These are phyloP conservation scores for Brevimyrus niger DNA, from an alignment of 2,113 vertebrate genomes.

Conservation along the genomic window DNA sequence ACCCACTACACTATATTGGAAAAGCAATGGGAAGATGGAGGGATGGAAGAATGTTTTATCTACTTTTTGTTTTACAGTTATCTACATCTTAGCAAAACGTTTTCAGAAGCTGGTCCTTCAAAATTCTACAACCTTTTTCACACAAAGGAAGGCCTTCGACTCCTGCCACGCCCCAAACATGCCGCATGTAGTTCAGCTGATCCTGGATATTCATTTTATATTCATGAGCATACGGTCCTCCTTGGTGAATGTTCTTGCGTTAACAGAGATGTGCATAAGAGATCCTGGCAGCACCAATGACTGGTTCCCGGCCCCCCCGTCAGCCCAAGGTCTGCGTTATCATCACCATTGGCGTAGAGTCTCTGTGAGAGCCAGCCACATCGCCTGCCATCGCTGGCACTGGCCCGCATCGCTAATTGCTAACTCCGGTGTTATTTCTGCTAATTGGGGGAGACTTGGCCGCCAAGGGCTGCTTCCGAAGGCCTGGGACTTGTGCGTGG, in stretches of 20 bases:
- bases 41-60: neutral
- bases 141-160: neutral
- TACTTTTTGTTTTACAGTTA: neutral
- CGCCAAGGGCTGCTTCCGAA: slow-evolving; percentile 17
- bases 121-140: neutral
- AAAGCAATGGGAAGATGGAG: neutral
- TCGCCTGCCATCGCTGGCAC: slow-evolving; percentile 12
- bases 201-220: neutral
- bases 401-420: slow-evolving; percentile 21
- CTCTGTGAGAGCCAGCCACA: neutral
- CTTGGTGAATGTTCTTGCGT: neutral
- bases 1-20: neutral
- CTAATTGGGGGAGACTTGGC: slow-evolving; percentile 34
- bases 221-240: neutral
- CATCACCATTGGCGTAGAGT: neutral
- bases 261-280: neutral
- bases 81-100: neutral
- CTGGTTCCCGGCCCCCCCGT: too few relatives aligned
- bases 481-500: neutral
- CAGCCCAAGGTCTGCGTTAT: neutral
- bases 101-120: neutral
- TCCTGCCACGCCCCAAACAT: neutral
- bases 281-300: neutral
- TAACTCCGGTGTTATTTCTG: slow-evolving; percentile 25
- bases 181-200: neutral